Percentiles rank a stretch among this genome's conserved stretches.
Evolutionary conservation across 2,113 vertebrate genomes (phyloP).

Genomic region (Litocranius walleri): DNA sequence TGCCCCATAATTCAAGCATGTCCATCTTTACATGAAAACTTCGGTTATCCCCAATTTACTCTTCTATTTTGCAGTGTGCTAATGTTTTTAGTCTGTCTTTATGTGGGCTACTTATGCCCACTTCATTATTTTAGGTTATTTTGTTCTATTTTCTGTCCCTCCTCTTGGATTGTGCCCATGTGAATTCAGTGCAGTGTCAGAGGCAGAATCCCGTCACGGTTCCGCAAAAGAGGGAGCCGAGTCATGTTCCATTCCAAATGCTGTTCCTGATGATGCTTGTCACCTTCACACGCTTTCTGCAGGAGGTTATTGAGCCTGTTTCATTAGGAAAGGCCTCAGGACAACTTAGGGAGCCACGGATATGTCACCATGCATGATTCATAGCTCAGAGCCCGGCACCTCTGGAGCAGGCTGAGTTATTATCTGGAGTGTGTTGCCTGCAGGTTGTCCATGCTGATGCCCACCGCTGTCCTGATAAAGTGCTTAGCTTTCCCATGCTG

Average conservation of each 20-base stretch:
- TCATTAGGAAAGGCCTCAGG: neutral
- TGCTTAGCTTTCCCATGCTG: neutral
- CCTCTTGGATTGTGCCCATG: neutral
- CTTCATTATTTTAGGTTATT: neutral
- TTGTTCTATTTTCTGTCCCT: neutral
- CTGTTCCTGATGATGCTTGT: neutral
- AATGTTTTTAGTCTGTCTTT: neutral
- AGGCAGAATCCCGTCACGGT: neutral
- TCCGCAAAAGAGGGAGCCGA: neutral
- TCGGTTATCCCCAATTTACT: rapidly evolving
- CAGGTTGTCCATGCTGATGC: neutral
- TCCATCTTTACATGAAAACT: neutral
- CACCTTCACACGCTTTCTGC: neutral
- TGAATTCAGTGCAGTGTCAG: neutral
- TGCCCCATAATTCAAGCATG: neutral
- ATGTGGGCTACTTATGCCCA: neutral
- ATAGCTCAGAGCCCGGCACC: neutral
- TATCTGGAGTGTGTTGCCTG: neutral
- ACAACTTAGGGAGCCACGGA: neutral
- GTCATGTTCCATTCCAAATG: neutral
- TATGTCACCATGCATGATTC: neutral
- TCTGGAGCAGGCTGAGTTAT: neutral
- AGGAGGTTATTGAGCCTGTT: neutral
- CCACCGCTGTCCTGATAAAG: neutral
- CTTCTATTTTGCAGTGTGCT: neutral